Evolutionary conservation across 2,797 vertebrate genomes (phyloP).

Genomic region (Peromyscus attwateri): DNA sequence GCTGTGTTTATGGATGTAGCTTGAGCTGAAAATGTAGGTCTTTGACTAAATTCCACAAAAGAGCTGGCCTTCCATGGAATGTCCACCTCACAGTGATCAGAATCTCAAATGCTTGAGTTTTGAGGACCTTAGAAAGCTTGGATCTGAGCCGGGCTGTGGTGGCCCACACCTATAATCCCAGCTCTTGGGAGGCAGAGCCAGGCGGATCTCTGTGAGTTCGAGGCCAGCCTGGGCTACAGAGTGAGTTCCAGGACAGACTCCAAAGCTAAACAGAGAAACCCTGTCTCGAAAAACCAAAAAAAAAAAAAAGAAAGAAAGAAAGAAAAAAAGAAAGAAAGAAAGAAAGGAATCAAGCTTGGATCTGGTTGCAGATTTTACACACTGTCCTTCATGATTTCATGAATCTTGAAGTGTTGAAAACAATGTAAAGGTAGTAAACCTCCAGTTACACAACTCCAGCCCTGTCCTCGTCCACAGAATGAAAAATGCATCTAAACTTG

Average conservation of each 20-base stretch:
- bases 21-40: neutral
- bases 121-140: neutral
- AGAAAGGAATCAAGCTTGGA: no score
- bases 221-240: no score
- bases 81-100: neutral
- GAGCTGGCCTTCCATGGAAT: neutral
- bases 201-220: no score
- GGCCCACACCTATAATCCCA: no score
- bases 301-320: no score
- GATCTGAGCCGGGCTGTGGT: no score
- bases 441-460: neutral
- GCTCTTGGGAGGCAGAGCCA: no score
- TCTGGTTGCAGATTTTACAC: neutral
- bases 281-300: no score
- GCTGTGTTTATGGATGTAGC: neutral
- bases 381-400: neutral
- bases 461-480: neutral
- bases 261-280: no score
- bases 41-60: neutral
- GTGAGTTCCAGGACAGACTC: no score
- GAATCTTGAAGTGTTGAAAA: neutral
- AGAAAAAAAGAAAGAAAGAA: no score
- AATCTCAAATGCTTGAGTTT: neutral
- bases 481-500: neutral
- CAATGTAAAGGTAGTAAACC: neutral